Conservation (phyloP, 2,888 invertebrate species). For the Tenthredo distinguenda region DNA sequence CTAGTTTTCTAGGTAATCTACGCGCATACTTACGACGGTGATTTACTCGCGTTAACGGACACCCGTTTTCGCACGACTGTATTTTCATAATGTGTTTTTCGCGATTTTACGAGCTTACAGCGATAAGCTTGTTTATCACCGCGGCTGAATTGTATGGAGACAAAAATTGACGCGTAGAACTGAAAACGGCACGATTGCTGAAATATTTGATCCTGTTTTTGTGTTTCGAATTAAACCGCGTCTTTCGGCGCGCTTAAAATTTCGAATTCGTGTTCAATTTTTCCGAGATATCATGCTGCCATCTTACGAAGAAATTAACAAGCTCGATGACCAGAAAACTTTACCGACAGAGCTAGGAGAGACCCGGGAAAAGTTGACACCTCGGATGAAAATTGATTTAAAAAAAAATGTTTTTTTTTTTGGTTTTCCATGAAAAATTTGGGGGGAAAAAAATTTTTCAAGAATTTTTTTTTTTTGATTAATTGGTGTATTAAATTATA, state of each 20-base stretch:
- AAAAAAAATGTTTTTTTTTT: no score
- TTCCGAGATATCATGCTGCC: constrained; percentile 26
- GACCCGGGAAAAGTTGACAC: not conserved
- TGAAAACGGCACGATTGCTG: not conserved
- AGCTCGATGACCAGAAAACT: constrained; percentile 5
- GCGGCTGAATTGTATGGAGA: not conserved
- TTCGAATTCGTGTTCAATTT: not conserved
- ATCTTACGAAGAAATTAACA: constrained; percentile 5
- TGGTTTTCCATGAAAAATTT: no score
- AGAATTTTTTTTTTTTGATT: not conserved
- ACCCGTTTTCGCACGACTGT: not conserved
- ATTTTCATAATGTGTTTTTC: constrained; percentile 16
- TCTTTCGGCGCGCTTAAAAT: not conserved
- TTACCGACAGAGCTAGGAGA: not conserved
- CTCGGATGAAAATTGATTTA: no score
- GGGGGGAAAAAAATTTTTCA: no score
- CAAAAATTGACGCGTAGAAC: not conserved
- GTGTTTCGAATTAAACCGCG: not conserved
- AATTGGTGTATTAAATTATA: not conserved
- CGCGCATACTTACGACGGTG: not conserved
- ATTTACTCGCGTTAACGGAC: not conserved
- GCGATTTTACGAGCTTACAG: not conserved
- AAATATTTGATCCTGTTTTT: not conserved
- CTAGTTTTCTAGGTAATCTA: not conserved
- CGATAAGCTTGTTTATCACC: not conserved